phyloP scores from a whole-genome alignment of 2,797 vertebrate genomes.

The Centropyge bicolor region DNA sequence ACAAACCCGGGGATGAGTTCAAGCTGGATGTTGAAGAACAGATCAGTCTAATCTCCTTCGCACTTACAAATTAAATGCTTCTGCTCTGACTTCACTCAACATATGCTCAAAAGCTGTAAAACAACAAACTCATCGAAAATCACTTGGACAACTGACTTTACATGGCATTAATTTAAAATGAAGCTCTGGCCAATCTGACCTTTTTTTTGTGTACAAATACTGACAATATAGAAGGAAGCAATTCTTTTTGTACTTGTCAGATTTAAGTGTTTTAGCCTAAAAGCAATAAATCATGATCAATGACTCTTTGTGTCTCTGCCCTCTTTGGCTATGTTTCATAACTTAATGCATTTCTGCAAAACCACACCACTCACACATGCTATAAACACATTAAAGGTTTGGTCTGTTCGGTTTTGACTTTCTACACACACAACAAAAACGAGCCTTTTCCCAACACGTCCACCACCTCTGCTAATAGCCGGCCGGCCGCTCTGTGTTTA shows the following conservation, averaged over 20 bases:
- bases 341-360: conserved; percentile 40
- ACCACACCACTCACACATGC: conserved; percentile 21
- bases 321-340: conserved; percentile 14
- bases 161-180: neutral
- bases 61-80: neutral
- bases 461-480: conserved; percentile 23
- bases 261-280: conserved; percentile 19
- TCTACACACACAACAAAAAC: conserved; percentile 27
- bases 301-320: neutral
- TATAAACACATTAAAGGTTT: conserved; percentile 42
- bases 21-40: conserved; percentile 2
- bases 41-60: neutral
- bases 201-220: neutral
- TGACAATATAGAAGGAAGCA: neutral
- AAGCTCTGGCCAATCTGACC: neutral
- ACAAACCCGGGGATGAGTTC: neutral
- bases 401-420: conserved; percentile 58
- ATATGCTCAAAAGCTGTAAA: neutral
- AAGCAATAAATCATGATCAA: conserved; percentile 26
- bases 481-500: conserved; percentile 64
- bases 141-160: neutral
- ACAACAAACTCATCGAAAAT: neutral
- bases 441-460: conserved; percentile 23
- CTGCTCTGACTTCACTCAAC: neutral
- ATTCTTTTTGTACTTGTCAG: neutral